Base-by-base conservation (phyloP, 2,888 invertebrate species). In the Halocaridina rubra region DNA sequence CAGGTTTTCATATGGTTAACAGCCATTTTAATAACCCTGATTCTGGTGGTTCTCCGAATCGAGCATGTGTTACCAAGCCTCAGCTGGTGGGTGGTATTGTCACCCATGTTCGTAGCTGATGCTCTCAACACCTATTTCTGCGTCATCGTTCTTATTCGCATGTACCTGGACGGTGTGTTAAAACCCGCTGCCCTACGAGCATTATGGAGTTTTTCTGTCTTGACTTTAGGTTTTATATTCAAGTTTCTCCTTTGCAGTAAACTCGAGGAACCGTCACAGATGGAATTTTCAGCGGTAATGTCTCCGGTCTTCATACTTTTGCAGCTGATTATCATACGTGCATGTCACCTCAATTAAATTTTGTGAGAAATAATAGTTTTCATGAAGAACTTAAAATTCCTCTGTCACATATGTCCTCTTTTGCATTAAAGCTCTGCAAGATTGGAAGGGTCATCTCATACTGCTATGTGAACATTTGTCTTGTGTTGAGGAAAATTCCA, bases 81-180 rank as follows among this genome's bases (percentile, higher is more conserved):
- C 61, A 94, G 95, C 86, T 98, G 98, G 97, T 97, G 96, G 95
- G 93, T 94, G 84, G 94, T 97, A 80, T 98, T 98, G 91, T 94
- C 95, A 22, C 98, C 98, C 0, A 92, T 98, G 46, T 98, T 98
- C 92, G 94, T 96, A 57, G 96, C 96, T 89, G 97, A 98, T 92
- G 96, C 96, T 32, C 93, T 98, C 89, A 97, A 97, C 92, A 95
- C 96, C 32, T 99, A 99, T 91, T 98, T 98, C 91, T 96, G 97
- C 90, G 94, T 97, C 77, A 98, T 98, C 89, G 96, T 98, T 84
- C 96, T 97, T 90, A 96, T 99, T 89, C 93, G 99, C 89, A 96
- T 96, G 94, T 95, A 95, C 90, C 93, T 96, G 90, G 96, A 96
- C 89, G 94, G 90, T 19, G 90, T 90, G 67, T 46, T 84, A 7